Evolutionary conservation across 1,140 invertebrate species (phyloP), one percentile per base, ranked within the genome.

Genomic region (Pissodes strobi): DNA sequence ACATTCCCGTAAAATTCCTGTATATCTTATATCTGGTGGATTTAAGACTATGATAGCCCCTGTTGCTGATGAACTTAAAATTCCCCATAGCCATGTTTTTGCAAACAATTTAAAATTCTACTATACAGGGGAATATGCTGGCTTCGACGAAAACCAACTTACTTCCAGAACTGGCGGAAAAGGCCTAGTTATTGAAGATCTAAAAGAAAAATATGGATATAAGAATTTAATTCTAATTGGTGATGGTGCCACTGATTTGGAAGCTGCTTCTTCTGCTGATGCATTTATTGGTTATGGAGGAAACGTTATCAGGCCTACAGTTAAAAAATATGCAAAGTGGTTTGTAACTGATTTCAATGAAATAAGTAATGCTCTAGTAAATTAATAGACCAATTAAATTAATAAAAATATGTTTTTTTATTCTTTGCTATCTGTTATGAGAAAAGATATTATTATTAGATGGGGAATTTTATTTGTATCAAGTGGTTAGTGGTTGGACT

Each of bases 191-290:
- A 89, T 96, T 45, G 78, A 84, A 23, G 75, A 86, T 67, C 81
- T 99, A 39, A 97, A 95, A 76, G 84, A 90, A 60, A 85, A 85
- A 67, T 83, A 87, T 73, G 84, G 86, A 23, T 93, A 92, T 76
- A 84, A 90, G 69, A 85, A 83, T 53, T 79, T 99, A 8, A 86
- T 98, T 3, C 92, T 99, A 85, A 86, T 99, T 51, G 97, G 97
- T 1, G 97, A 99, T 82, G 97, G 97, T 34, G 91, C 90, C 12
- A 99, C 97, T 3, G 97, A 99, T 82, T 83, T 95, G 63, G 95
- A 98, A 81, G 93, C 96, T 12, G 87, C 85, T 74, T 95, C 96
- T n/a, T 94, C 96, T 6, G 96, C 95, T 56, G 88, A 93, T 75
- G 87, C 87, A 39, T 94, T 94, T 72, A 92, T 94, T 75, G 92